A percentile compares a stretch with the other conserved stretches of the same genome.
Evolutionary conservation across 2,888 invertebrate species (phyloP).

Genomic region (Thalpophila matura): DNA sequence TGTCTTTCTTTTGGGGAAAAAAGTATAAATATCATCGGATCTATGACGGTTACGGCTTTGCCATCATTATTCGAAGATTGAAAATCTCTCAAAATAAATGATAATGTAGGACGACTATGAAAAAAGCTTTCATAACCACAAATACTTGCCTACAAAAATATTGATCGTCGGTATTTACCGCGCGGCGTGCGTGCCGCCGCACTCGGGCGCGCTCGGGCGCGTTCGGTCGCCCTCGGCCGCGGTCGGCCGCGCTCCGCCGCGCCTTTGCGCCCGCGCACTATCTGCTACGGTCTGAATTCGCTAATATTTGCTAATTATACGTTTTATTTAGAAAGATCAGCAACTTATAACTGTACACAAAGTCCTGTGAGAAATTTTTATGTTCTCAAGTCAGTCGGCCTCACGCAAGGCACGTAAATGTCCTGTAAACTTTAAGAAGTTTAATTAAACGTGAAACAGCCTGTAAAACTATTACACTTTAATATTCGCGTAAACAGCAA

Average conservation of each 20-base stretch:
- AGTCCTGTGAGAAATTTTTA: not conserved
- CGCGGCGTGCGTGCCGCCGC: constrained; percentile 42
- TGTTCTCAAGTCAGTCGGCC: too few relatives aligned
- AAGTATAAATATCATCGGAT: too few relatives aligned
- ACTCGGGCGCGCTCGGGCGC: constrained; percentile 54
- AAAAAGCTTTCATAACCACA: constrained; percentile 46
- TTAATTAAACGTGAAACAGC: constrained; percentile 3
- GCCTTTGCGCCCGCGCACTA: constrained; percentile 55
- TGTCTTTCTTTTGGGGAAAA: too few relatives aligned
- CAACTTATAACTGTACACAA: not conserved
- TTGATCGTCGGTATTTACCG: constrained; percentile 45
- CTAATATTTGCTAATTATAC: constrained; percentile 55
- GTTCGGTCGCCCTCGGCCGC: constrained; percentile 58
- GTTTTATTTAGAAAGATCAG: constrained; percentile 14
- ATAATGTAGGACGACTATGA: constrained; percentile 23
- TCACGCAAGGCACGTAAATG: not conserved
- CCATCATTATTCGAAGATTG: constrained; percentile 2
- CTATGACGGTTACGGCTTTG: not conserved
- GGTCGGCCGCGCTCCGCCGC: constrained; percentile 57
- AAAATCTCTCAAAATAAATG: constrained; percentile 23
- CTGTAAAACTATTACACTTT: constrained; percentile 23
- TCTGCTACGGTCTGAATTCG: constrained; percentile 45
- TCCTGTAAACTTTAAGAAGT: not conserved
- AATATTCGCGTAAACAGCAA: constrained; percentile 6
- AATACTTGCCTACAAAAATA: constrained; percentile 50